A percentile compares a stretch with the other conserved stretches of the same genome.
Conservation (phyloP, 2,113 vertebrate species). For the Apodemus sylvaticus region DNA sequence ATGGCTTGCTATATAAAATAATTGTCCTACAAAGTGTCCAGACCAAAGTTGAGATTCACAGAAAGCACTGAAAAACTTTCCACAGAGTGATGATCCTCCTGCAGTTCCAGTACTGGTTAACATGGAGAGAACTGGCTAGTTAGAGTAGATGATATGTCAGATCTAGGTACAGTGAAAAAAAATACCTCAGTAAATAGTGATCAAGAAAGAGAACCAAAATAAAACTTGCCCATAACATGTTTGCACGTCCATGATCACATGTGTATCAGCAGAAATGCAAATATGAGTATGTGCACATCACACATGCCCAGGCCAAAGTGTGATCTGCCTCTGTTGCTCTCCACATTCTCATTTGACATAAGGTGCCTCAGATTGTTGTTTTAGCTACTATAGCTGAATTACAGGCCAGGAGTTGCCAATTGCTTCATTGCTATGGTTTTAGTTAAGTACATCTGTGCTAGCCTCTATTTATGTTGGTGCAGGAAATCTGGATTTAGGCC, state of each 20-base stretch:
- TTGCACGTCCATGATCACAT: neutral
- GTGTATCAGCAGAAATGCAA: too few species aligned
- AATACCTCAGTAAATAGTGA: neutral
- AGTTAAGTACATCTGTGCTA: neutral
- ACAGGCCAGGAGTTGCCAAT: too few species aligned
- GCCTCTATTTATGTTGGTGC: neutral
- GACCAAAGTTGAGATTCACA: neutral
- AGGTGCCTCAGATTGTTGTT: neutral
- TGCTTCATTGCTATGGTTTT: too few species aligned
- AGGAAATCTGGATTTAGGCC: neutral
- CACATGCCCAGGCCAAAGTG: neutral
- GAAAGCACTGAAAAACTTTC: neutral
- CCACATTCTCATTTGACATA: neutral
- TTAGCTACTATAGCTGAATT: neutral
- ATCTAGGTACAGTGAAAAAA: neutral
- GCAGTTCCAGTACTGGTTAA: neutral
- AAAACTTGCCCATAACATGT: neutral
- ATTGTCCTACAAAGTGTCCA: neutral
- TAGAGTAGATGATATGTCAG: neutral
- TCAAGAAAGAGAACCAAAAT: neutral
- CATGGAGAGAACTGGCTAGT: neutral
- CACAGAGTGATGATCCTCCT: accelerated
- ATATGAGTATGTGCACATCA: too few species aligned
- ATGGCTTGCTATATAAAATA: too few species aligned
- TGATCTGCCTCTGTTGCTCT: neutral